Percentiles rank a stretch among this genome's conserved stretches.
These are phyloP conservation scores for Mus spretus DNA, from an alignment of 2,797 vertebrate genomes.

Conservation along the genomic window DNA sequence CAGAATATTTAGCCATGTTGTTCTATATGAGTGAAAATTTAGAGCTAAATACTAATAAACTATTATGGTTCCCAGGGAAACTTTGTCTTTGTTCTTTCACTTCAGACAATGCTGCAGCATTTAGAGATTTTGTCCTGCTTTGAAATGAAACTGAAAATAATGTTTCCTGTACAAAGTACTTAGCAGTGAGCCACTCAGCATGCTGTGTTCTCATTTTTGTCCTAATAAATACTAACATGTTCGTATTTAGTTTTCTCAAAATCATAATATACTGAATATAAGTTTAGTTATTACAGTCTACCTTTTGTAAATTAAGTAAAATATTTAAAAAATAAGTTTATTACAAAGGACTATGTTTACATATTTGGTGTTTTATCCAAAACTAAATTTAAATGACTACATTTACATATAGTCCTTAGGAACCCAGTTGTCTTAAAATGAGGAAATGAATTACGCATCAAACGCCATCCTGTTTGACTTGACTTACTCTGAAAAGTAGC, in stretches of 20 bases:
- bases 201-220: not conserved
- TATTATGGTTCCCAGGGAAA: conserved; percentile 13
- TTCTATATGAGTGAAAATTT: not conserved
- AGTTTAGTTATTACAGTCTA: not conserved
- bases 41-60: conserved; percentile 37
- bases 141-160: conserved; percentile 25
- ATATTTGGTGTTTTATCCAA: conserved; percentile 32
- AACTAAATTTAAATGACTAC: conserved; percentile 41
- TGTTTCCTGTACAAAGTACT: conserved; percentile 14
- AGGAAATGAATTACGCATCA: conserved; percentile 49
- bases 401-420: not conserved
- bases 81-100: not conserved
- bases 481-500: not conserved
- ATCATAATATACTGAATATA: not conserved
- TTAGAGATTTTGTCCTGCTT: not conserved
- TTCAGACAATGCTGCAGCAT: not conserved
- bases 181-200: conserved; percentile 10
- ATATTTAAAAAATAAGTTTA: not conserved
- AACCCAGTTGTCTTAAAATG: conserved; percentile 32
- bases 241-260: not conserved
- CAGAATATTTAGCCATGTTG: conserved; percentile 14
- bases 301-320: conserved; percentile 32
- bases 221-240: not conserved
- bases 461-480: not conserved
- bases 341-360: conserved; percentile 33